Evolutionary conservation across 1,140 invertebrate species (phyloP).

Genomic region (Papilio polyxenes): DNA sequence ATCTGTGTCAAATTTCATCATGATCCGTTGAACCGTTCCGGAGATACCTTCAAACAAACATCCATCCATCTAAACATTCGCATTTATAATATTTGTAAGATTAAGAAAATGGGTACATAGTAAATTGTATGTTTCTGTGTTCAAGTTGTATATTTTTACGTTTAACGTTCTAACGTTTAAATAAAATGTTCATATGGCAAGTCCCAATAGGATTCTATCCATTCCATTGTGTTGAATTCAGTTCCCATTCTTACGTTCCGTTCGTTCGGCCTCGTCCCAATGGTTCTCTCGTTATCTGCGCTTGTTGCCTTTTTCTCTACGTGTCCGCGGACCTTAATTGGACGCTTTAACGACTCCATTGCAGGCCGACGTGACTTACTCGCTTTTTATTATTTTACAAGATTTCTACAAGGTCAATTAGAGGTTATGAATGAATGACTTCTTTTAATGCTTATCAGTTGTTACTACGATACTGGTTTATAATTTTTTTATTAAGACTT

Average conservation of each 20-base stretch:
- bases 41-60: no score
- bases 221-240: constrained; percentile 6
- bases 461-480: no score
- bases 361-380: constrained; percentile 28
- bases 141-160: not conserved
- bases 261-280: constrained; percentile 22
- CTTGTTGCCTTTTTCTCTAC: constrained; percentile 34
- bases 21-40: no score
- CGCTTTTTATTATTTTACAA: constrained; percentile 29
- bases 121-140: not conserved
- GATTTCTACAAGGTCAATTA: constrained; percentile 29
- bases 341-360: constrained; percentile 35
- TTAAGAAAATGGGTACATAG: not conserved
- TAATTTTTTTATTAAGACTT: no score
- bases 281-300: constrained; percentile 23
- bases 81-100: no score
- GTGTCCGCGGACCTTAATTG: constrained; percentile 31
- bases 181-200: not conserved
- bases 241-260: constrained; percentile 25
- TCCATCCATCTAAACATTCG: no score
- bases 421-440: constrained; percentile 8
- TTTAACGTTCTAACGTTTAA: no score
- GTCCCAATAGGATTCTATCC: not conserved
- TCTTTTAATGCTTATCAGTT: not conserved
- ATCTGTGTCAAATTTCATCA: no score